Base-by-base conservation (phyloP, 2,888 invertebrate species). In the Melinopterus prodromus region DNA sequence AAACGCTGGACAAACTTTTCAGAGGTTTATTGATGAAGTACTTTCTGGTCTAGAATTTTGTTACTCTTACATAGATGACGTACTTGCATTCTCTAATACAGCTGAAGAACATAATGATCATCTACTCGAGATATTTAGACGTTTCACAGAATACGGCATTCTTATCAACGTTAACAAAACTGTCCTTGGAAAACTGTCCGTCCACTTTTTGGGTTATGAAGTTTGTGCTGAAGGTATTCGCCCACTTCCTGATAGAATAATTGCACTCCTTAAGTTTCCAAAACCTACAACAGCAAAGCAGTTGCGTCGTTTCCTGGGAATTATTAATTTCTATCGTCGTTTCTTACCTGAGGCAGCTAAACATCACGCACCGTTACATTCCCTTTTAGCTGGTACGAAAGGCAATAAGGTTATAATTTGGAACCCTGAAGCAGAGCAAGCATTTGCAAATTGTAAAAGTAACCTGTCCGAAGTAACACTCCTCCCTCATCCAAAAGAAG, bases 1-100 rank as follows among this genome's bases (percentile, higher is more conserved):
- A 1, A 89, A 90, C 79, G 87, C 89, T 1, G 86, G 86, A 3
- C 87, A 89, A 80, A 87, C 87, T 0, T 86, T 89, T 82, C 87
- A 88, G 78, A 83, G 88, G 5, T 88, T 89, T 70, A 86, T 89
- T 12, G 86, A 89, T 72, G 84, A 84, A 14, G 83, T 84, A 2
- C 53, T 84, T 0, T 80, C 84, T 3, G 86, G 85, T 6, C 76
- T 87, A 0, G 87, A 87, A 35, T 87, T 89, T 79, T 81, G 81
- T 70, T 84, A 85, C 78, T 53, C 53, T 53, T 53, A 53, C 7
- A 53, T 53, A 53, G 7, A 53, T 53, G 53, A 53, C 53, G 12
- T 53, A 9, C 53, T 53, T 9, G 53, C 5, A 53, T 53, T 53
- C 53, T 53, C 53, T 53, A 53, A 53, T 9, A 53, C 53, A 12